Base-by-base conservation (phyloP, 1,140 invertebrate genomes). In the Diachasmimorpha longicaudata region DNA sequence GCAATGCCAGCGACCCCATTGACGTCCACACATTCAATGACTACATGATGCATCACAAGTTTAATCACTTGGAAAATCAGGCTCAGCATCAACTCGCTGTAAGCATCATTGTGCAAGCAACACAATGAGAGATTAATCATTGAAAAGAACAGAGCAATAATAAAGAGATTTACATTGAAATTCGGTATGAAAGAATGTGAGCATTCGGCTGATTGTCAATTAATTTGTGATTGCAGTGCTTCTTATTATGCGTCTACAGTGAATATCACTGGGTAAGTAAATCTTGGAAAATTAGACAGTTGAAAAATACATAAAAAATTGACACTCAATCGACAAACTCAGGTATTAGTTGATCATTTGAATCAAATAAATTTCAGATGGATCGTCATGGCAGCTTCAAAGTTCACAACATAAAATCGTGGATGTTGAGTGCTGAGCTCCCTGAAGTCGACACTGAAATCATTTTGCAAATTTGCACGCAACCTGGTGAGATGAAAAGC, bases 161-260 rank as follows among this genome's bases (percentile, higher is more conserved):
- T 42, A 42, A 42, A 42, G 39, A 42, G 8, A 70, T 70, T 13
- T 46, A 23, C n/a, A 46, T 44, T 70, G 19, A 70, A 70, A 16
- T 36, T 72, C 25, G 46, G 48, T 23, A 13, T 3, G 10, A 46
- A 48, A 19, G 11, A 31, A 14, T 48, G 19, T 44, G 31, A 31
- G 31, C 23, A 10, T 21, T 19, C 13, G 10, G 42, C 31, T 37
- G 14, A 42, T 25, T 72, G n/a, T 73, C 55, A 37, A 74, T 74
- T 16, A 68, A 48, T 19, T 74, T 31, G 31, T 67, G 36, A 21
- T 77, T 75, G 0, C 70, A 79, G 78, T 79, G 78, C 19, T 79
- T 79, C 63, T 73, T 79, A 13, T 70, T 79, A 13, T 79, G 78
- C 72, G 39, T 79, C 16, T 79, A 79, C 75, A 70, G n/a, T 52